phyloP scores from a whole-genome alignment of 2,113 vertebrate species.

The Brevimyrus niger region DNA sequence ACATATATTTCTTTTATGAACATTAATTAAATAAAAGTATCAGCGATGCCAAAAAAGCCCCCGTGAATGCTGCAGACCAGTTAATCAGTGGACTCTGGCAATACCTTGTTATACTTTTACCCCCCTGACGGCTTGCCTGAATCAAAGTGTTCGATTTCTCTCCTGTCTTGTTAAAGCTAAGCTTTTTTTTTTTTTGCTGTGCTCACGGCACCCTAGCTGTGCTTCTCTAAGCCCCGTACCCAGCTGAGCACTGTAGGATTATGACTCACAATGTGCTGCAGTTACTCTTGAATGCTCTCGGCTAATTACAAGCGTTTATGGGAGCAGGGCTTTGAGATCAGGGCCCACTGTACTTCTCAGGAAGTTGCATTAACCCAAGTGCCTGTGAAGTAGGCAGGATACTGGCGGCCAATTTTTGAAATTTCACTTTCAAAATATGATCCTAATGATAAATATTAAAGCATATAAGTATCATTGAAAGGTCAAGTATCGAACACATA shows the following conservation, averaged over 20 bases:
- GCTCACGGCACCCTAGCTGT: not conserved
- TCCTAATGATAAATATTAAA: not conserved
- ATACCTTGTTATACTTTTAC: not conserved
- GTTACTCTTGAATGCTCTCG: not conserved
- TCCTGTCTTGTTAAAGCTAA: not conserved
- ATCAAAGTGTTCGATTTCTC: not conserved
- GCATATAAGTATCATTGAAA: not conserved
- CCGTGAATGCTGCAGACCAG: not conserved
- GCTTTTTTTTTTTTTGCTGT: not conserved
- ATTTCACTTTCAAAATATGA: not conserved
- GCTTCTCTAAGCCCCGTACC: not conserved
- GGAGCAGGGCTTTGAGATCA: not conserved
- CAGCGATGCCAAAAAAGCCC: not conserved
- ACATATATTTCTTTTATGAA: not conserved
- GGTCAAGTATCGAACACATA: not conserved
- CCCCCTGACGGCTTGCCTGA: not conserved
- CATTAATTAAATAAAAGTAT: not conserved
- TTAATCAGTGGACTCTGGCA: not conserved
- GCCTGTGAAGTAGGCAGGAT: not conserved
- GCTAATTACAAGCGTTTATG: not conserved
- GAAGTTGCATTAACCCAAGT: not conserved
- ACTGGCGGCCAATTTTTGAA: not conserved
- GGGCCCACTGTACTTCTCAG: not conserved
- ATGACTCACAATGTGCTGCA: not conserved
- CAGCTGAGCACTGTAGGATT: not conserved